Base-by-base conservation (phyloP, 1,140 invertebrate species). In the Drosophila bocki region DNA sequence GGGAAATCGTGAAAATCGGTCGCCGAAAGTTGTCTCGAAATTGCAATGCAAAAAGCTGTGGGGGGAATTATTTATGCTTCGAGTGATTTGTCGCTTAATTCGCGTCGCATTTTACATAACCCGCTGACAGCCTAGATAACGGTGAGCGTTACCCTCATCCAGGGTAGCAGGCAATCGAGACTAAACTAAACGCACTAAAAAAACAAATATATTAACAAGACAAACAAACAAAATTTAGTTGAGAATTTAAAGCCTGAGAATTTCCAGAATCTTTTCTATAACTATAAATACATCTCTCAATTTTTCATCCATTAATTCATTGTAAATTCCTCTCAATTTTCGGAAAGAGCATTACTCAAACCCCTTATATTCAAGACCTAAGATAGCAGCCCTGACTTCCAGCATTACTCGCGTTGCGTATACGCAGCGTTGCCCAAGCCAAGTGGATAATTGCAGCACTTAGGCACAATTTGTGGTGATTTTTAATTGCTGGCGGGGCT, bases 31-130 rank as follows among this genome's bases (percentile, higher is more conserved):
- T 50, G 56, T 26, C 35, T 37, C 32, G 9, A 19, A 56, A 60
- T 54, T 54, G 33, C 51, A 54, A 11, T 41, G 32, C 19, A 64
- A n/a, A 64, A n/a, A 12, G 26, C 7, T 22, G n/a, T 8, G 41
- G 17, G 53, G 47, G 54, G 33, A 68, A 83, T 83, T 80, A 76
- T 69, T 70, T 70, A 85, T 81, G 82, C 82, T 59, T 63, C 51
- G 41, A 70, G 48, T 69, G 68, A 78, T 78, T 83, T 84, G 74
- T 78, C 60, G 71, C 65, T 64, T 37, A 64, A 74, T 67, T 67
- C 57, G 50, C 37, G 44, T 41, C 50, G 39, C 48, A 60, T 45
- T 80, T 80, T 74, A 65, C 64, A 80, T 74, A 77, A 78, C 54
- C 69, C 75, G 59, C 50, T 61, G 74, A 61, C 67, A 72, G 62